phyloP scores from a whole-genome alignment of 2,113 vertebrate species.

The Hiodon tergisus region DNA sequence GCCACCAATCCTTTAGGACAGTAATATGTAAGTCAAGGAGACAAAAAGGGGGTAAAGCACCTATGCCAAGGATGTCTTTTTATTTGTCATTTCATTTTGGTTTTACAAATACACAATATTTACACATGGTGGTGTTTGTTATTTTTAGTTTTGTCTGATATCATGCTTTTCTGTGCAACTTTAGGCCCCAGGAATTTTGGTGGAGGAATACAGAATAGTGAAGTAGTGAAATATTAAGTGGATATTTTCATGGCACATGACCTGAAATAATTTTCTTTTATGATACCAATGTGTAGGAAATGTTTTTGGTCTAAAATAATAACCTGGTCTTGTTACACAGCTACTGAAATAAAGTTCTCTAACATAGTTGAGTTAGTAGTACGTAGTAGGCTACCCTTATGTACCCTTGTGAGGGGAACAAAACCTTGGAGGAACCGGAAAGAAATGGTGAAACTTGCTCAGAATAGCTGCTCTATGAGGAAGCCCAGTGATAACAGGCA shows the following conservation, averaged over 20 bases:
- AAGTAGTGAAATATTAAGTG: too few species aligned
- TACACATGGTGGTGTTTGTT: background rate
- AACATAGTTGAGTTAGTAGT: too few species aligned
- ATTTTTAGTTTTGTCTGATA: background rate
- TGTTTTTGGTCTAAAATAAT: background rate
- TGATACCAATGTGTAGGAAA: background rate
- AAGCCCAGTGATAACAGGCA: background rate
- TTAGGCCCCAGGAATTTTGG: too few species aligned
- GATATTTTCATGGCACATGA: background rate
- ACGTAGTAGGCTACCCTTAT: too few species aligned
- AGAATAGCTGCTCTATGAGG: too few species aligned
- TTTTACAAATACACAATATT: constrained; percentile 18
- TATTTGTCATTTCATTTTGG: constrained; percentile 6
- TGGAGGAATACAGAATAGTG: too few species aligned
- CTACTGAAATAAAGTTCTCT: background rate
- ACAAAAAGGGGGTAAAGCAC: too few species aligned
- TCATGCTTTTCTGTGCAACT: too few species aligned
- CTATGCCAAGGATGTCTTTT: constrained; percentile 1
- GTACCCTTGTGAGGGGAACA: background rate
- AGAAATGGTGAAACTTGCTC: too few species aligned
- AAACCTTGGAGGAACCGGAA: background rate
- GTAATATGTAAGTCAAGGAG: too few species aligned
- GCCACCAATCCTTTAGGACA: too few species aligned
- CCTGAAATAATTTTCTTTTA: too few species aligned
- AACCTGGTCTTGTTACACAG: background rate